A percentile compares a stretch with the other conserved stretches of the same genome.
Conservation (phyloP, 2,888 invertebrate genomes). For the Sinodicranocentrus sp. region DNA sequence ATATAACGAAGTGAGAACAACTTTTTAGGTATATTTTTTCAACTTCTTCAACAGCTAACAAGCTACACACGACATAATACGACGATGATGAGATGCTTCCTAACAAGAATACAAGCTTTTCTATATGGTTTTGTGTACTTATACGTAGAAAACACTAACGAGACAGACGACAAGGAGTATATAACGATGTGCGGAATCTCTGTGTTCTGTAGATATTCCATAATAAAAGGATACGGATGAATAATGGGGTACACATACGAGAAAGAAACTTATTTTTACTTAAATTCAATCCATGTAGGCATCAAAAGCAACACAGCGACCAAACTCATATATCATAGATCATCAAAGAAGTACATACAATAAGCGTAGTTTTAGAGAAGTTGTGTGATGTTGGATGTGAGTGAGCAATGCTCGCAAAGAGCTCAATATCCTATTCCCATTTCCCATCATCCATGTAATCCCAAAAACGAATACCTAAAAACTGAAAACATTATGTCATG, state of each 20-base stretch:
- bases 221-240: constrained; percentile 4
- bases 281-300: not conserved
- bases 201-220: too few relatives aligned
- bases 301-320: not conserved
- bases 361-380: not conserved
- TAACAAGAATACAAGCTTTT: constrained; percentile 1
- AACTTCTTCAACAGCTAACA: constrained; percentile 8
- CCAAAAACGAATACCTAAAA: too few relatives aligned
- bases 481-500: too few relatives aligned
- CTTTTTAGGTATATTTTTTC: constrained; percentile 18
- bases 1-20: constrained; percentile 17
- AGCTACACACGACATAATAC: constrained; percentile 1
- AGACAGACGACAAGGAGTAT: not conserved
- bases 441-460: too few relatives aligned
- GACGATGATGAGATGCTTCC: constrained; percentile 3
- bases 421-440: too few relatives aligned
- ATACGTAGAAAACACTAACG: not conserved
- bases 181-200: too few relatives aligned
- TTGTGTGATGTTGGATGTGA: too few relatives aligned
- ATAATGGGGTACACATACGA: constrained; percentile 14
- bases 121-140: not conserved
- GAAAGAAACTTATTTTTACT: not conserved
- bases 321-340: not conserved
- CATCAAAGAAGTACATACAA: constrained; percentile 23
- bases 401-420: too few relatives aligned